Base-by-base conservation (phyloP, 2,113 vertebrate genomes). In the Sciurus niger region DNA sequence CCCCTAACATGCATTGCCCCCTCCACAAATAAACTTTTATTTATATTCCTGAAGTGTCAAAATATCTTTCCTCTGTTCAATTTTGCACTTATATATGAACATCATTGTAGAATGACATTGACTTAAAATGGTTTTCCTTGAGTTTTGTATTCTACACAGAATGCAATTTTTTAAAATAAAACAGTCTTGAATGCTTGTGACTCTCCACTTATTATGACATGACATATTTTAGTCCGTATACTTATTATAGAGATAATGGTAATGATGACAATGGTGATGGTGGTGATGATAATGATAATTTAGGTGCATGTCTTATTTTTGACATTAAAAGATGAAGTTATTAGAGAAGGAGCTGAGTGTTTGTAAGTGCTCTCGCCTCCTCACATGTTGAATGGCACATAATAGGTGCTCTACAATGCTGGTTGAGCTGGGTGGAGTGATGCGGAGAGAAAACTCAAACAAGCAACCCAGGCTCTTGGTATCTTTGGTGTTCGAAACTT, bases 401-500 rank as follows among this genome's bases (percentile, higher is more conserved):
- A 68, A 74, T 65, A 25, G 17, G 12, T 46, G 20, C 25, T 79
- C 30, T 28, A 24, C 37, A 94, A 20, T 30, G 65, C 51, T 46
- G 30, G 8, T 24, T 68, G 48, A 90, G 72, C 73, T n/a, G 4
- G 40, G 60, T 73, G 93, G 30, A 92, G 37, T 84, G 76, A 79
- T 43, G 10, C 37, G 22, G 48, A 80, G 4, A 87, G 63, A 90
- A 82, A 94, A 76, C 13, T 91, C n/a, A 90, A 68, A 53, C 34
- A 94, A 96, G 32, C 40, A 87, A 51, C 46, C 37, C 7, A 77
- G 63, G 32, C 9, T 87, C 53, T 90, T 63, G n/a, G n/a, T 37
- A 34, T 79, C 72, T 77, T 84, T 78, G 72, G 46, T 85, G 67
- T 60, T 84, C 70, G 32, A 97, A 97, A 84, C 82, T 90, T 90